These are phyloP conservation scores for Drosophila bocki DNA, from an alignment of 1,140 invertebrate species.

Conservation along the genomic window DNA sequence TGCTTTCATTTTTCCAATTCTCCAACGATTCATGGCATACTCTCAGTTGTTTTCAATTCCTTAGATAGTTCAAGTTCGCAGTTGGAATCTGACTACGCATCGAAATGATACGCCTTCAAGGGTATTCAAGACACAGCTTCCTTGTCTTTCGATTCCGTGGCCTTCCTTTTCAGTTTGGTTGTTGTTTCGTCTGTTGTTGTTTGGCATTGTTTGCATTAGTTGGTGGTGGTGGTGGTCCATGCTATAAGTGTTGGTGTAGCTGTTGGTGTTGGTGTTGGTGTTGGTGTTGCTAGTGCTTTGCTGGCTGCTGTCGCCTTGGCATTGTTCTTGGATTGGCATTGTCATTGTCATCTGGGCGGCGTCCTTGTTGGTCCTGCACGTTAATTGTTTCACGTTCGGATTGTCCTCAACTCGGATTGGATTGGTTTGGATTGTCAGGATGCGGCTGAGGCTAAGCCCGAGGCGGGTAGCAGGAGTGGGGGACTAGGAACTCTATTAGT, in stretches of 20 bases:
- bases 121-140: constrained; percentile 19
- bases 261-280: constrained; percentile 3
- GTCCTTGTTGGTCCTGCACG: constrained; percentile 44
- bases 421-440: constrained; percentile 19
- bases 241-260: neutral
- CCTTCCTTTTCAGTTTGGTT: constrained; percentile 26
- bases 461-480: neutral
- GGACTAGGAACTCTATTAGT: constrained; percentile 70
- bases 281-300: constrained; percentile 5
- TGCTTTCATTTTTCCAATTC: too few relatives aligned
- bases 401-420: constrained; percentile 37
- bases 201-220: constrained; percentile 62
- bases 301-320: constrained; percentile 53
- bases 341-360: constrained; percentile 35
- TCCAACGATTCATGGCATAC: neutral
- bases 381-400: constrained; percentile 80
- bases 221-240: constrained; percentile 17
- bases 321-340: constrained; percentile 54
- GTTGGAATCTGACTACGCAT: neutral
- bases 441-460: neutral
- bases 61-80: neutral
- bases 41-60: neutral
- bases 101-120: constrained; percentile 9
- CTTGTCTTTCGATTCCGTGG: constrained; percentile 12
- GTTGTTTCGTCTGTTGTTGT: constrained; percentile 27